phyloP scores from a whole-genome alignment of 2,113 vertebrate genomes.

The Lasiurus borealis region DNA sequence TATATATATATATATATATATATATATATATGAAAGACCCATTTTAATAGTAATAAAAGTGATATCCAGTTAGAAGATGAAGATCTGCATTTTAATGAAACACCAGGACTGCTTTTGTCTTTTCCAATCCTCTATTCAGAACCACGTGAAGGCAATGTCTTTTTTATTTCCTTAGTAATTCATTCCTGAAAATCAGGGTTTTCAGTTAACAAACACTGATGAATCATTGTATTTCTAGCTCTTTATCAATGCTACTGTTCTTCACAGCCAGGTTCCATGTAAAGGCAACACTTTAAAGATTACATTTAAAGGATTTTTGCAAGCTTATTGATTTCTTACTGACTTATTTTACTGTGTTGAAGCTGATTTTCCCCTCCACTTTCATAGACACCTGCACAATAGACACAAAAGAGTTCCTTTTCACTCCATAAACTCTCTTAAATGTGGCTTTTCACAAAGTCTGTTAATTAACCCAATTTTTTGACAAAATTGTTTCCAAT shows the following conservation, averaged over 20 bases:
- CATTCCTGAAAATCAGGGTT: constrained; percentile 40
- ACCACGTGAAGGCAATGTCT: neutral
- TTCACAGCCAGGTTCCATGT: constrained; percentile 56
- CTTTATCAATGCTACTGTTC: constrained; percentile 43
- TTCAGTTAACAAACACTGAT: constrained; percentile 43
- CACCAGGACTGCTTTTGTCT: neutral
- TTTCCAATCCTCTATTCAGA: constrained; percentile 7
- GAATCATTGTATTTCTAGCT: constrained; percentile 42
- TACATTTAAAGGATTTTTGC: constrained; percentile 51
- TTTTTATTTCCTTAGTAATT: constrained; percentile 42
- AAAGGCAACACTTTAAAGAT: constrained; percentile 55
- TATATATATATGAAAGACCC: neutral
- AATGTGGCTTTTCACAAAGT: constrained; percentile 5
- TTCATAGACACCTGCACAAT: neutral
- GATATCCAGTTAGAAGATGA: neutral
- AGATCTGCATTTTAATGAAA: neutral
- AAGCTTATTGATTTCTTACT: constrained; percentile 35
- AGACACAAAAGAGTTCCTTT: constrained; percentile 19
- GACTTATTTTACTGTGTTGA: constrained; percentile 43
- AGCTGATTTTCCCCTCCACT: neutral
- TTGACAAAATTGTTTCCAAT: neutral
- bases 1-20: neutral
- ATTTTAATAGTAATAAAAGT: constrained; percentile 36
- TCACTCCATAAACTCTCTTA: neutral
- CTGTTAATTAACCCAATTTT: neutral